Evolutionary conservation across 2,113 vertebrate genomes (phyloP), one percentile per base, ranked within the genome.

Genomic region (Rhabdornis inornatus): DNA sequence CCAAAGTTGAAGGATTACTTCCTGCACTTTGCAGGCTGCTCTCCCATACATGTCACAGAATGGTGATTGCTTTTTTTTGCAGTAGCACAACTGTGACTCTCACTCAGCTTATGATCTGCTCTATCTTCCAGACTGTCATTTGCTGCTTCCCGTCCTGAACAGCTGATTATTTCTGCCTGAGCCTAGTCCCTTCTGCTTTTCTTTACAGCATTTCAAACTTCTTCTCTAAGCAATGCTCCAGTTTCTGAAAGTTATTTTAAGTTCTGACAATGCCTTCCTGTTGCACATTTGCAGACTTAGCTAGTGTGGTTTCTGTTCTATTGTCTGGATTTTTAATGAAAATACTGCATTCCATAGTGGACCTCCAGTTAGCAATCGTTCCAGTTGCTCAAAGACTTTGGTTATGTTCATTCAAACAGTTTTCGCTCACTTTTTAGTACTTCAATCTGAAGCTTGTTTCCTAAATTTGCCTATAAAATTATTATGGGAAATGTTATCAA

Each of bases 1-100:
- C 85, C 59, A 72, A 79, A 82, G 23, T 3, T 90, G 90, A 92
- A 85, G 55, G 63, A 88, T 92, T 90, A 11, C 79, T 94, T 96
- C 90, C 88, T 74, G 23, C 6, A 3, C 78, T 85, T 87, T 61
- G 56, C 85, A 60, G 85, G 20, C 96, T 85, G 78, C 39, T 95
- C 66, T 90, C n/a, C 42, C 57, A 3, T 88, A 42, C 49, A 1
- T 16, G 20, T 61, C 7, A 2, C 66, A 85, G 85, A 65, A 45
- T 25, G 35, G 53, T 16, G 70, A 53, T 63, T 84, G 65, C 9
- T n/a, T 39, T 22, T 72, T 93, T 94, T 76, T 94, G 31, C 78
- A 42, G 78, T 52, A 87, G 78, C 92, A 60, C 61, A 93, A 68
- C 82, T 84, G 61, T 84, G 92, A 64, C 33, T 92, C 52, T 71